Evolutionary conservation across 2,113 vertebrate genomes (phyloP), one percentile per base, ranked within the genome.

Genomic region (Chlorodrepanis virens): DNA sequence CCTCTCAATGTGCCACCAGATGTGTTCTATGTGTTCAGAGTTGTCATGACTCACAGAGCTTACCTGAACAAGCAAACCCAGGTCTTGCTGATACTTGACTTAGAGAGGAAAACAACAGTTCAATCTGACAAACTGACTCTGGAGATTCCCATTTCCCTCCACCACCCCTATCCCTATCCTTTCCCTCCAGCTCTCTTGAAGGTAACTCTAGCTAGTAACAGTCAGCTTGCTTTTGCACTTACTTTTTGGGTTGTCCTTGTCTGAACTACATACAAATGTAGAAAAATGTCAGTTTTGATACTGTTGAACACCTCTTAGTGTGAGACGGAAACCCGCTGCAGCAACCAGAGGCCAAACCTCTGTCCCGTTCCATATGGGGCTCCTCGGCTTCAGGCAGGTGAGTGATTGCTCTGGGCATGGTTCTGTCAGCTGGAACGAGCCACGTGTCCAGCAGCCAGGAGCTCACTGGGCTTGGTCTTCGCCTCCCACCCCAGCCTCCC

Each of bases 391-490:
- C 52, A 63, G 83, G 83, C 80, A 6, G 72, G 60, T 96, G 96
- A 97, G 29, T 84, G 81, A 96, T 97, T 1, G 13, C 80, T 92
- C 59, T 78, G 83, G 80, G 72, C 76, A 94, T 60, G 64, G 57
- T 60, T 67, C 83, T 96, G 96, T 70, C 96, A 95, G 94, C 93
- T 93, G 94, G 86, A 94, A 80, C 35, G 27, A 67, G 39, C n/a
- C 37, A 18, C 0, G 0, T 2, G n/a, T 54, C 2, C 8, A 22
- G 75, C 89, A 87, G 83, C 80, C 3, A 8, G n/a, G 19, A 67
- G 29, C 82, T 90, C 0, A 0, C 85, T n/a, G 61, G 54, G 63
- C 60, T 80, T 20, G 16, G 86, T 35, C 79, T 22, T 21, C 0
- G 0, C 60, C 27, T 74, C 57, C 44, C 0, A 0, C 12, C 49